Evolutionary conservation across 2,113 vertebrate species (phyloP).

Genomic region (Pseudorasbora parva): DNA sequence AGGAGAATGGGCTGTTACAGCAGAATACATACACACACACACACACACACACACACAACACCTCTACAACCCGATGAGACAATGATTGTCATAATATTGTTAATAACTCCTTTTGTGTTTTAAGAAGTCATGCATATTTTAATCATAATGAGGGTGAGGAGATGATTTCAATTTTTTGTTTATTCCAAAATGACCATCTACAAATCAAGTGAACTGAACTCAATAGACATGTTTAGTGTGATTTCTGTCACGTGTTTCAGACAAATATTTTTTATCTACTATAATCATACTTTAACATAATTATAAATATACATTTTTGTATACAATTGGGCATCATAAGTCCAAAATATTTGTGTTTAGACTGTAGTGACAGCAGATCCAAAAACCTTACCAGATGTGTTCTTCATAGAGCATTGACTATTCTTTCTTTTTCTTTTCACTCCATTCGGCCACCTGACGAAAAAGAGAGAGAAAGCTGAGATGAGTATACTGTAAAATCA

Average conservation of each 20-base stretch:
- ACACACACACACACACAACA: constrained; percentile 5
- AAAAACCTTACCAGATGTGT: constrained; percentile 87
- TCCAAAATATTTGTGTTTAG: constrained; percentile 26
- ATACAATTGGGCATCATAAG: too few species aligned
- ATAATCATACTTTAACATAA: background rate
- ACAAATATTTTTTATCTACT: background rate
- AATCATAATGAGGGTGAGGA: background rate
- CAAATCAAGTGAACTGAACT: background rate
- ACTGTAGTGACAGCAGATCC: background rate
- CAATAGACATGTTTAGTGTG: background rate
- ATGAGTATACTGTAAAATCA: background rate
- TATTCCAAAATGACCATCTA: background rate
- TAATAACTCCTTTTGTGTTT: background rate
- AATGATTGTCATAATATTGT: background rate
- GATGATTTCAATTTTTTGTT: background rate
- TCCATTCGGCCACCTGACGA: constrained; percentile 92
- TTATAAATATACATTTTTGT: background rate
- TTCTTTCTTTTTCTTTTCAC: constrained; percentile 97
- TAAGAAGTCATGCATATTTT: background rate
- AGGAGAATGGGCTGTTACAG: background rate
- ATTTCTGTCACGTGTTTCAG: background rate
- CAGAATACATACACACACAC: background rate
- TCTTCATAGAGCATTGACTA: constrained; percentile 98
- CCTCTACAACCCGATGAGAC: background rate
- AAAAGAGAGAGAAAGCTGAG: background rate